Conservation (phyloP, 2,113 vertebrate genomes). For the Struthio camelus region DNA sequence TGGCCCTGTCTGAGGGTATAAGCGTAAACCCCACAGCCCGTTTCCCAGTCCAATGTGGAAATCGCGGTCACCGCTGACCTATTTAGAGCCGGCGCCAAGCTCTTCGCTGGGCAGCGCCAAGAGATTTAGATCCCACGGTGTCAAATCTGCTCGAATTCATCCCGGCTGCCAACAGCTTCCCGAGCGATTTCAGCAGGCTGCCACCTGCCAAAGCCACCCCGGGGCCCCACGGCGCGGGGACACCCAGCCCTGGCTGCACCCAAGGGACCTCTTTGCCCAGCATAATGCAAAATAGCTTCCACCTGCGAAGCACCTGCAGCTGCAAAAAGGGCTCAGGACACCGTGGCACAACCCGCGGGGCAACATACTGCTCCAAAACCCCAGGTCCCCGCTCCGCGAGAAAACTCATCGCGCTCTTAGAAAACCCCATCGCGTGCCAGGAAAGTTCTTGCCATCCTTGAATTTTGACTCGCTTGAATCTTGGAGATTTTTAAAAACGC, state of each 20-base stretch:
- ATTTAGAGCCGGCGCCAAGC: neutral
- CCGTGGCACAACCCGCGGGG: no score
- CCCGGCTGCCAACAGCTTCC: neutral
- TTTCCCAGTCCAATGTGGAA: neutral
- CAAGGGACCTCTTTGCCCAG: no score
- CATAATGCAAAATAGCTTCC: neutral
- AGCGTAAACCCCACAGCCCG: rapidly evolving
- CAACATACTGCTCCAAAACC: no score
- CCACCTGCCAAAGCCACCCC: rapidly evolving
- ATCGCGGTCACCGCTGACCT: neutral
- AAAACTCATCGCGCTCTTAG: no score
- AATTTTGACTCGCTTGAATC: neutral
- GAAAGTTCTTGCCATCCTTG: neutral
- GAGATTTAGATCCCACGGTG: neutral
- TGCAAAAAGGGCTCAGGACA: no score
- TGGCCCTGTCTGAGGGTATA: no score
- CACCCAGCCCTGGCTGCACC: no score
- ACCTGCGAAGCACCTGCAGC: neutral
- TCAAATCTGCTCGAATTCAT: neutral
- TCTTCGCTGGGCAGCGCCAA: neutral
- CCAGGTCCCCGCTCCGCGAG: no score
- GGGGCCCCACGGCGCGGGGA: no score
- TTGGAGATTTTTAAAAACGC: neutral
- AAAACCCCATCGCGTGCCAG: neutral
- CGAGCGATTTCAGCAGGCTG: rapidly evolving